Evolutionary conservation across 2,888 invertebrate species (phyloP).

Genomic region (Emesis furor): DNA sequence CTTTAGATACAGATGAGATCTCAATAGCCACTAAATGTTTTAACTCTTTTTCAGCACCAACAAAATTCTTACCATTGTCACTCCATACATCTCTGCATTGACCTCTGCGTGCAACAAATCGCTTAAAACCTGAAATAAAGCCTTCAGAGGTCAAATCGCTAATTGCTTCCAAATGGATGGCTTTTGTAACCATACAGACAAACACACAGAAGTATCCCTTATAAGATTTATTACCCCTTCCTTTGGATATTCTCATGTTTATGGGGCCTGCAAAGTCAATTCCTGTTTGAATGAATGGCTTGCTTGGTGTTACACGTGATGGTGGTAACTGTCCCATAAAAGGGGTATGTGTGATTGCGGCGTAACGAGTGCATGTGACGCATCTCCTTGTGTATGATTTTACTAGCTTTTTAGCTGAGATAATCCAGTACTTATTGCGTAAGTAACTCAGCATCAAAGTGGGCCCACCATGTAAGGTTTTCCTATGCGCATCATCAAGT

Average conservation of each 20-base stretch:
- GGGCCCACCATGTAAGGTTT: conserved; percentile 70
- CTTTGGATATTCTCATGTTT: conserved; percentile 37
- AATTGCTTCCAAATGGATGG: conserved; percentile 62
- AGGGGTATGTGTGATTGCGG: conserved; percentile 23
- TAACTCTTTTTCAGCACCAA: conserved; percentile 59
- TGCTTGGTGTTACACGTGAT: conserved; percentile 33
- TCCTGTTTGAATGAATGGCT: conserved; percentile 50
- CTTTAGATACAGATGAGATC: background rate
- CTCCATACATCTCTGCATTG: conserved; percentile 65
- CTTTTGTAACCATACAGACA: conserved; percentile 65
- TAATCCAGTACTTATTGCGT: conserved; percentile 62
- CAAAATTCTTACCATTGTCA: conserved; percentile 73
- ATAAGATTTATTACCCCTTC: conserved; percentile 42
- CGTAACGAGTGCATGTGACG: conserved; percentile 40
- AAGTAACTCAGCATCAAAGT: conserved; percentile 61
- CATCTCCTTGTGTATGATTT: conserved; percentile 40
- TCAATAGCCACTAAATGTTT: conserved; percentile 27
- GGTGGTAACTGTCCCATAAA: conserved; percentile 44
- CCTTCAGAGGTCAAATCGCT: conserved; percentile 53
- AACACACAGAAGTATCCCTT: conserved; percentile 59
- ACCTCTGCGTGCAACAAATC: conserved; percentile 69
- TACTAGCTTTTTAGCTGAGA: conserved; percentile 40
- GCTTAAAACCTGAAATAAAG: conserved; percentile 66
- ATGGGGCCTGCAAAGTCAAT: conserved; percentile 62
- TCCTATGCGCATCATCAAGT: conserved; percentile 3